Conservation (phyloP, 2,113 vertebrate genomes). For the Oxyruncus cristatus region DNA sequence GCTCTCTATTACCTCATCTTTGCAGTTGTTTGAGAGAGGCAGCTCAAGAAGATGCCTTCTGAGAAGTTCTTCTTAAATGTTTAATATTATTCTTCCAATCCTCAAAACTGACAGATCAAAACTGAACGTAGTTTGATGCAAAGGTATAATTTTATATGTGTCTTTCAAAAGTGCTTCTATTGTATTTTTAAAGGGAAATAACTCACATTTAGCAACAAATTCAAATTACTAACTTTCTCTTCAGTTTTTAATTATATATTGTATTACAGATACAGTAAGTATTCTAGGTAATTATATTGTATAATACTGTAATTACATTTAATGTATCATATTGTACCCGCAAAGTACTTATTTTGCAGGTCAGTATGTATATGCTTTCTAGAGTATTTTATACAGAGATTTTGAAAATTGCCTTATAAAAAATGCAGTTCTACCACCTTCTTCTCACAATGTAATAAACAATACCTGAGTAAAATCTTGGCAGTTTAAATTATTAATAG, state of each 20-base stretch:
- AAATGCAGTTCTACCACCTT: not conserved
- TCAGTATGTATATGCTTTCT: not conserved
- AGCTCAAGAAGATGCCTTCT: not conserved
- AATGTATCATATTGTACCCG: not conserved
- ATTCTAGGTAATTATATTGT: not conserved
- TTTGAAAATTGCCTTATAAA: not conserved
- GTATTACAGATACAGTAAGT: not conserved
- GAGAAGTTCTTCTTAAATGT: not conserved
- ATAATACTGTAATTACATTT: not conserved
- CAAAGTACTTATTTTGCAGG: not conserved
- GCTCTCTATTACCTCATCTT: not conserved
- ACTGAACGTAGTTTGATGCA: not conserved
- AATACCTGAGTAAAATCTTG: not conserved
- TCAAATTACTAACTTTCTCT: not conserved
- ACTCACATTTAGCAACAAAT: not conserved
- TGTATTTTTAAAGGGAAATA: not conserved
- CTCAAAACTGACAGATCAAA: not conserved
- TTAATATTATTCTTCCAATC: not conserved
- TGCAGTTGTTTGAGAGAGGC: not conserved
- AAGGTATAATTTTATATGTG: not conserved
- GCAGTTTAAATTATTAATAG: conserved; percentile 26
- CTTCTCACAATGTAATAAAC: conserved; percentile 22
- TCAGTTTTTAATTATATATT: not conserved
- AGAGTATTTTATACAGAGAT: not conserved
- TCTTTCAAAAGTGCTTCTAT: not conserved